Conservation (phyloP, 2,797 vertebrate species). For the Urocyon cinereoargenteus region DNA sequence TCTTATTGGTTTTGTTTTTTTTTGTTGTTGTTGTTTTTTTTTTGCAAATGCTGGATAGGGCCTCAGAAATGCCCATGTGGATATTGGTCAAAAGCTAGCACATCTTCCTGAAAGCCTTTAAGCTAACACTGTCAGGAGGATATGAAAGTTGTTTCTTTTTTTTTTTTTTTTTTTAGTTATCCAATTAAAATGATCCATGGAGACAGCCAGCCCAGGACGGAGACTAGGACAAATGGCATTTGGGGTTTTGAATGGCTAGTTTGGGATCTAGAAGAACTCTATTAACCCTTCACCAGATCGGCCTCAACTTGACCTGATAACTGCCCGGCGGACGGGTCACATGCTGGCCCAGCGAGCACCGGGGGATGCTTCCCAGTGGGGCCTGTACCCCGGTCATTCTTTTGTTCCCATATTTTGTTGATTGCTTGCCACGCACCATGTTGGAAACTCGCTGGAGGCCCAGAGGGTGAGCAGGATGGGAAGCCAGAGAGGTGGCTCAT, state of each 20-base stretch:
- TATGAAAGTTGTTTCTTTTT: neutral
- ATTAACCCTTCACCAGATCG: neutral
- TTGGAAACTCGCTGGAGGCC: rapidly evolving
- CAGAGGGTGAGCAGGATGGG: neutral
- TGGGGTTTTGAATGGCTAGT: neutral
- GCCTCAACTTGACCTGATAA: neutral
- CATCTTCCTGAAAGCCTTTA: neutral
- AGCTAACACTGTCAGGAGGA: neutral
- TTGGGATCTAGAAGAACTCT: neutral
- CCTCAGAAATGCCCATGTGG: neutral
- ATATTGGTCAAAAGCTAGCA: constrained; percentile 41
- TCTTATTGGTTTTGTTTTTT: no score
- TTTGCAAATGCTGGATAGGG: neutral
- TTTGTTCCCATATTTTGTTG: rapidly evolving
- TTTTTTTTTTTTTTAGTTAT: neutral
- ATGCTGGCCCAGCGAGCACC: rapidly evolving
- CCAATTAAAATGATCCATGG: constrained; percentile 43
- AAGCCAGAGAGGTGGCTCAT: neutral
- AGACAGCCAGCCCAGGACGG: neutral
- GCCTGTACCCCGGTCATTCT: neutral
- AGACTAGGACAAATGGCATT: no score
- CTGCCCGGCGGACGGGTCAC: rapidly evolving
- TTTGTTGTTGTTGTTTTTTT: no score
- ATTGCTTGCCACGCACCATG: rapidly evolving
- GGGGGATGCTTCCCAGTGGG: rapidly evolving